These are phyloP conservation scores for Phyllotreta cruciferae DNA, from an alignment of 2,888 invertebrate genomes.

Conservation along the genomic window DNA sequence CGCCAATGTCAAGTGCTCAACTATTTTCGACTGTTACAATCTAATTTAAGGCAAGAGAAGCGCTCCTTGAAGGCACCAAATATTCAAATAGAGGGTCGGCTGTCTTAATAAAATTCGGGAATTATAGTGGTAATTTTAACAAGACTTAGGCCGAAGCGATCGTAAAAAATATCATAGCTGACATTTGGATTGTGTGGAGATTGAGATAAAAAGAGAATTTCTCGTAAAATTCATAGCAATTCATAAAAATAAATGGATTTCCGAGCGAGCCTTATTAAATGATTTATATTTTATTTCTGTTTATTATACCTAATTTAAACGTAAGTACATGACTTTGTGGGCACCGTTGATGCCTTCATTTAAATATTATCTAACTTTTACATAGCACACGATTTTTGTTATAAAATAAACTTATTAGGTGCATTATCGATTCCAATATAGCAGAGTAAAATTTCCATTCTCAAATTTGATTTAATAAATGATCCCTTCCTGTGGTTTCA, in stretches of 20 bases:
- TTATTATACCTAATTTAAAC: not conserved
- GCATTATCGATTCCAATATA: no score
- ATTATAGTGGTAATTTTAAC: conserved; percentile 35
- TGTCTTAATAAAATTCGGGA: conserved; percentile 35
- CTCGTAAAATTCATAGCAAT: conserved; percentile 31
- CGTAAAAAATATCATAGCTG: conserved; percentile 28
- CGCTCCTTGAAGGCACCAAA: conserved; percentile 25
- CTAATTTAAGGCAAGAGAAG: conserved; percentile 26
- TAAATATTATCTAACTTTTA: no score
- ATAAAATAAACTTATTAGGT: no score
- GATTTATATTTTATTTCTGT: conserved; percentile 17
- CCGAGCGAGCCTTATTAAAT: conserved; percentile 8
- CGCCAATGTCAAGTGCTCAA: conserved; percentile 26
- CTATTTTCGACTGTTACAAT: conserved; percentile 30
- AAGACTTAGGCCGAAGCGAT: conserved; percentile 26
- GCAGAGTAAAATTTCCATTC: no score
- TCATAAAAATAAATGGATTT: conserved; percentile 23
- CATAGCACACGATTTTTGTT: no score
- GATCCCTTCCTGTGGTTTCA: no score
- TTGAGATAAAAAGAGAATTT: conserved; percentile 23
- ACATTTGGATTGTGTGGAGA: conserved; percentile 27
- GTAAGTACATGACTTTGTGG: no score
- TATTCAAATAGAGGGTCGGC: conserved; percentile 34
- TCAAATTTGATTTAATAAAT: no score
- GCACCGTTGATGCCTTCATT: no score